Base-by-base conservation (phyloP, 2,888 invertebrate species). In the Philonicus albiceps region DNA sequence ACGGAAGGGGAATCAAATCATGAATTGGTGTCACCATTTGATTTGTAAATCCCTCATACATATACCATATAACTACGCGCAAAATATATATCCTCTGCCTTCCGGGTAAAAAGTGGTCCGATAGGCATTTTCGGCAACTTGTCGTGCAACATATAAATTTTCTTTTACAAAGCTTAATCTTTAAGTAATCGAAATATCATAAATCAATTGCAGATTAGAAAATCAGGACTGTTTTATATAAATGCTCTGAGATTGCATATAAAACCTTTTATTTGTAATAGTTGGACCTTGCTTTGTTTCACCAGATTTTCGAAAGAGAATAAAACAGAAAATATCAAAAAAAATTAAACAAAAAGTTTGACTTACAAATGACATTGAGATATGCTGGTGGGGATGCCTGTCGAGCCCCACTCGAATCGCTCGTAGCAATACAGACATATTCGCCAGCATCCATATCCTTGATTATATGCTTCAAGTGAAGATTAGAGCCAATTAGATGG, bases 301-400 rank as follows among this genome's bases (percentile, higher is more conserved):
- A 4, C 7, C 43, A 85, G 11, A 74, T 49, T n/a, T 73, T n/a
- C 22, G 64, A 13, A 19, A 73, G 19, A 43, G 16, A 75, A 74
- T 4, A 43, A 31, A n/a, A 53, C 13, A 55, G 7, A 31, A 74
- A 85, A 43, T 19, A 55, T 31, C n/a, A 7, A 49, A 76, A 19
- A 75, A 76, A 40, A 64, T 19, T 27, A 3, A 11, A 72, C 55
- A 85, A 37, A 75, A 83, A 83, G 78, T 74, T 75, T 81, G 84
- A 91, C 92, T 92, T 90, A 92, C 92, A 91, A 89, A 92, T 92
- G 86, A 92, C 90, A 89, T 90, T 91, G 89, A 92, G 90, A 88
- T 90, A 90, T 84, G 92, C 92, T 88, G 92, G 91, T 43, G 92
- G 92, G 87, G 92, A 92, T 85, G 92, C 92, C 89, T 91, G 91